Evolutionary conservation across 1,140 invertebrate genomes (phyloP).

Genomic region (Ladona fulva): DNA sequence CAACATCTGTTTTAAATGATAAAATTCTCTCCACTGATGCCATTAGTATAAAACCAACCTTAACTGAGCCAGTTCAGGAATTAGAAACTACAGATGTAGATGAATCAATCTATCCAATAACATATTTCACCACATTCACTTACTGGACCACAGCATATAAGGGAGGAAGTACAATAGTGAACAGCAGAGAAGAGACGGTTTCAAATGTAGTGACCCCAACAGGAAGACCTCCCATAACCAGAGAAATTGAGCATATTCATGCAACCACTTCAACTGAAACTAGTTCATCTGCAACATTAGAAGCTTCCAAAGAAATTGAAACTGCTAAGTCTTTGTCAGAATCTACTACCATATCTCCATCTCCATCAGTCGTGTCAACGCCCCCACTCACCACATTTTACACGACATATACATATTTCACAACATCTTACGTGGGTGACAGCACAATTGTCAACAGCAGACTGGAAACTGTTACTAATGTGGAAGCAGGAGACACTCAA

Average conservation of each 20-base stretch:
- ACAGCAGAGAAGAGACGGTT: constrained; percentile 75
- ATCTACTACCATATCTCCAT: constrained; percentile 36
- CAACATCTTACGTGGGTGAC: constrained; percentile 75
- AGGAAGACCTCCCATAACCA: not conserved
- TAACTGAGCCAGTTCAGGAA: not conserved
- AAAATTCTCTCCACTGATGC: not conserved
- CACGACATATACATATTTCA: constrained; percentile 87
- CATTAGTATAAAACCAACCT: not conserved
- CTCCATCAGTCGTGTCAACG: constrained; percentile 39
- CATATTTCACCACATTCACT: constrained; percentile 82
- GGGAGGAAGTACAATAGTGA: constrained; percentile 68
- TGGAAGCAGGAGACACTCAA: constrained; percentile 46
- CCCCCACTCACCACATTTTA: constrained; percentile 64
- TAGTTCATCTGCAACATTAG: not conserved
- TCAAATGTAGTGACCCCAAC: constrained; percentile 72
- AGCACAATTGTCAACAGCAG: constrained; percentile 72
- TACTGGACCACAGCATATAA: constrained; percentile 87
- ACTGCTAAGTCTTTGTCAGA: constrained; percentile 16
- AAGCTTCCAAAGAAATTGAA: too few species aligned
- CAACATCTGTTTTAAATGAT: constrained; percentile 37
- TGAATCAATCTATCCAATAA: constrained; percentile 48
- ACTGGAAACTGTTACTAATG: constrained; percentile 76
- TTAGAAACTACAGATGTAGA: not conserved
- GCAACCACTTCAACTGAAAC: not conserved
- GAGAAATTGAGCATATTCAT: not conserved